These are phyloP conservation scores for Naja naja DNA, from an alignment of 2,113 vertebrate species.

Conservation along the genomic window DNA sequence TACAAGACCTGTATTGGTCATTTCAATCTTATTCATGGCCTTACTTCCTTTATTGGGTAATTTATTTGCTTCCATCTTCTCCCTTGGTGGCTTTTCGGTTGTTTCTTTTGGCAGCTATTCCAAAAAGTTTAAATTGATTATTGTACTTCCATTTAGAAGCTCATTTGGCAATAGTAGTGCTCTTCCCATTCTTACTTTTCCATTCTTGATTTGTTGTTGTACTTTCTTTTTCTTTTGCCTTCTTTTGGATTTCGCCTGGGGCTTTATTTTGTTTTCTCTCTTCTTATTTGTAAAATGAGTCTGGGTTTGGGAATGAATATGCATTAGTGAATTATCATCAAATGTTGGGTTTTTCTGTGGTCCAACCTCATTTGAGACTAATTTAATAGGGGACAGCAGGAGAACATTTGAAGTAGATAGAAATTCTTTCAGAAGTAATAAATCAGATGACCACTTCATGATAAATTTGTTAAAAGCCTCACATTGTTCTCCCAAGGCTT, in stretches of 20 bases:
- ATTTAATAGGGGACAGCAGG: background rate
- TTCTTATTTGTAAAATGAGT: background rate
- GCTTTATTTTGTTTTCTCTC: background rate
- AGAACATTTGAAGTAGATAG: background rate
- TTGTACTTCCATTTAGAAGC: too few species aligned
- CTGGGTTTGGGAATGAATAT: background rate
- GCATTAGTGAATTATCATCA: background rate
- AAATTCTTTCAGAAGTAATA: background rate
- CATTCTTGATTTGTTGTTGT: background rate
- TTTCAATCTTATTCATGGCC: background rate
- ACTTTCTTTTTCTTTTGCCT: background rate
- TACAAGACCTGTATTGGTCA: background rate
- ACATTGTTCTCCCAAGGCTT: background rate
- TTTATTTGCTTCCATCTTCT: background rate
- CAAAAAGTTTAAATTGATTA: background rate
- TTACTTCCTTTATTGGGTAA: background rate
- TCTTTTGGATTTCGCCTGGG: background rate
- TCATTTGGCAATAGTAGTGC: too few species aligned
- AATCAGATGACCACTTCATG: background rate
- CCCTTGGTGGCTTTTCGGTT: background rate
- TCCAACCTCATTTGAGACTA: background rate
- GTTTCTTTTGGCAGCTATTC: background rate
- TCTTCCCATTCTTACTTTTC: background rate
- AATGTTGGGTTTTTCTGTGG: background rate
- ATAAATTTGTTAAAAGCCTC: background rate